Base-by-base conservation (phyloP, 2,113 vertebrate species). In the Lycaon pictus region DNA sequence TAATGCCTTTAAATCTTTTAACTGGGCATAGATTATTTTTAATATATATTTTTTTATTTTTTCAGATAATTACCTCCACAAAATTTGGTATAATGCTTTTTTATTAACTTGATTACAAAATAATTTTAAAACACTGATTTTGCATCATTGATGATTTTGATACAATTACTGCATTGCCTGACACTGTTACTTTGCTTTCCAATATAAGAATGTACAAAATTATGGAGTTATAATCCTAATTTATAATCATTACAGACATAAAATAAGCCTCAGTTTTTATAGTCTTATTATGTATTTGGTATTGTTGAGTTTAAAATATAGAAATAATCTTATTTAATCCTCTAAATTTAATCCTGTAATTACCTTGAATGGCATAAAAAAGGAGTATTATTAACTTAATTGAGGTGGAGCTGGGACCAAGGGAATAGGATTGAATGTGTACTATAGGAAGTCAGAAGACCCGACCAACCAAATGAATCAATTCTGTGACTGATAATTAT, bases 231-330 rank as follows among this genome's bases (percentile, higher is more conserved):
- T 35, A 87, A 76, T 77, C 29, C 17, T 71, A 88, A 81, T 53
- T 93, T 86, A 7, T 74, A 81, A 86, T 81, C 56, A 81, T 86
- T 58, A 86, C 20, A 67, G 25, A 83, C 63, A 27, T 93, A 87
- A 48, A 74, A 87, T 69, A 77, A 87, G 22, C 25, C 43, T 96
- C 63, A 77, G 37, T 72, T 93, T 95, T 92, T 72, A 71, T 60
- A 77, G 67, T 95, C n/a, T 85, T 71, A 58, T 23, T 77, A 53
- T 27, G 17, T 86, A 67, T 65, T 85, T 72, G 51, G 17, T 56
- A 32, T 71, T 72, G 29, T 51, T 23, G 35, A 27, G 5, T 72
- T 95, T 27, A 80, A 88, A 82, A 91, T 53, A 32, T 35, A 51
- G 84, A 91, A 67, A 53, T 58, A 71, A 83, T 79, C 7, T 67